phyloP scores from a whole-genome alignment of 2,797 vertebrate species.

The Hippoglossus hippoglossus region DNA sequence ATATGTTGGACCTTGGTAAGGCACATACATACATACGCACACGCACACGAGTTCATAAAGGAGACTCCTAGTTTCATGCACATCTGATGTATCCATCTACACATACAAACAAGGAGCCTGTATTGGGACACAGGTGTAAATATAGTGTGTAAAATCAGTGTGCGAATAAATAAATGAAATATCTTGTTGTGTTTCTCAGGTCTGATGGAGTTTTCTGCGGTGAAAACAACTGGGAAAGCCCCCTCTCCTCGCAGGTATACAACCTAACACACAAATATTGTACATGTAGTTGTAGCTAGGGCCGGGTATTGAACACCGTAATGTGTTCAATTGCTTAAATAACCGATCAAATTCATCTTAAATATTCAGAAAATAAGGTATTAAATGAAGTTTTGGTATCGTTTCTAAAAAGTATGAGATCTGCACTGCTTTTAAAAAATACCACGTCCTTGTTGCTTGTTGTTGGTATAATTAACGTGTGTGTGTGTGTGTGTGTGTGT shows the following conservation, averaged over 20 bases:
- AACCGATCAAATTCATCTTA: no score
- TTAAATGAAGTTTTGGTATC: neutral
- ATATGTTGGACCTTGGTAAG: slow-evolving; percentile 87
- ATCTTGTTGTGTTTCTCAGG: slow-evolving; percentile 66
- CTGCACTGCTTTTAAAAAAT: neutral
- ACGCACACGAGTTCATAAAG: neutral
- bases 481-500: neutral
- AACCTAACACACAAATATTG: neutral
- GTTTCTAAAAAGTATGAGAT: neutral
- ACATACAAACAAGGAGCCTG: neutral
- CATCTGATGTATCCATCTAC: neutral
- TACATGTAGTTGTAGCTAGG: neutral
- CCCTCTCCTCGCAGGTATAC: slow-evolving; percentile 86
- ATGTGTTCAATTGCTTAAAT: neutral
- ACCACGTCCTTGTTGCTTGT: neutral
- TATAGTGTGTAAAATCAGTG: no score
- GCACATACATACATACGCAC: neutral
- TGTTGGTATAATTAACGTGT: neutral
- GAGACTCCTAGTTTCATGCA: neutral
- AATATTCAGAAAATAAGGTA: neutral
- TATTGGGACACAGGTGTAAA: neutral
- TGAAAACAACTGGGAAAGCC: slow-evolving; percentile 77
- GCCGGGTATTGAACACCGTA: neutral
- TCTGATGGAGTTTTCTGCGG: slow-evolving; percentile 87
- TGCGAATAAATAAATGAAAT: neutral